Conservation (phyloP, 1,140 invertebrate species). For the Battus philenor region DNA sequence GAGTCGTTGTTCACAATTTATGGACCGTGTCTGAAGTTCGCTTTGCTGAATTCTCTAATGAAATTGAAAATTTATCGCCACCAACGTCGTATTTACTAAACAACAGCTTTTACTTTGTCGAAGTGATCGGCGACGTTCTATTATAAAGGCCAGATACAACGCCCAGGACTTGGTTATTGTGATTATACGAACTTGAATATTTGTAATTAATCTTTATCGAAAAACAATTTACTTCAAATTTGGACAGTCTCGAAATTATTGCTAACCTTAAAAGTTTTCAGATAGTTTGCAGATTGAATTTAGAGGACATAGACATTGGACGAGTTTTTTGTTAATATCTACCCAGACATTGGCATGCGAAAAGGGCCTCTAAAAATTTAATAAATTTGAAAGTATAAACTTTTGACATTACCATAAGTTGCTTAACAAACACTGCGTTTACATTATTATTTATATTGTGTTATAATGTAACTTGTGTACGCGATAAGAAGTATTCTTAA, state of each 20-base stretch:
- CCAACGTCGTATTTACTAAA: not conserved
- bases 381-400: too few relatives aligned
- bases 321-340: too few relatives aligned
- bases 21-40: not conserved
- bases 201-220: conserved; percentile 3
- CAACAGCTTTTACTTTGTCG: conserved; percentile 5
- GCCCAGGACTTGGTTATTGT: not conserved
- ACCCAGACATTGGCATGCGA: too few relatives aligned
- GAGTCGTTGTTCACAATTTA: not conserved
- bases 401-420: too few relatives aligned
- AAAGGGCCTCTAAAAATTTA: too few relatives aligned
- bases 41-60: conserved; percentile 2
- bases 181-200: not conserved
- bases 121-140: not conserved
- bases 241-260: conserved; percentile 5
- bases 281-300: too few relatives aligned
- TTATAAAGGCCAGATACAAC: not conserved
- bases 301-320: too few relatives aligned
- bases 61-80: conserved; percentile 4
- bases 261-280: too few relatives aligned
- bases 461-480: too few relatives aligned
- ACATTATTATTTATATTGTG: too few relatives aligned
- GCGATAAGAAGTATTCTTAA: too few relatives aligned
- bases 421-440: too few relatives aligned
- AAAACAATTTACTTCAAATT: not conserved